These are phyloP conservation scores for Oryzias curvinotus DNA, from an alignment of 2,113 vertebrate species.

Conservation along the genomic window DNA sequence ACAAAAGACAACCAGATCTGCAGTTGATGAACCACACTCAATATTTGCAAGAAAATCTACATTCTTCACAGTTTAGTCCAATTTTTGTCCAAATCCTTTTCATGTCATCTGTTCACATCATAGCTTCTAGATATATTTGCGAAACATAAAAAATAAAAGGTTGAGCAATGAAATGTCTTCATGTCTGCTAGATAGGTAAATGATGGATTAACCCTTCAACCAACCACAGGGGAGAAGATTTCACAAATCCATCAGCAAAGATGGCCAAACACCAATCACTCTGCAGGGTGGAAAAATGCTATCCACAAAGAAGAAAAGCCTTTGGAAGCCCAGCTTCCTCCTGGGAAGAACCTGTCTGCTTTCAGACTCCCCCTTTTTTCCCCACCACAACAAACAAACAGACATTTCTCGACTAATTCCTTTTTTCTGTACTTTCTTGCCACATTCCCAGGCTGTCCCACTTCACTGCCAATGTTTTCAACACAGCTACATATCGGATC, in stretches of 20 bases:
- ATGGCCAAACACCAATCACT: constrained; percentile 63
- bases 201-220: constrained; percentile 57
- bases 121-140: too few species aligned
- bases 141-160: background rate
- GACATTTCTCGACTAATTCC: constrained; percentile 51
- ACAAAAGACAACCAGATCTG: background rate
- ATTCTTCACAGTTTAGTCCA: background rate
- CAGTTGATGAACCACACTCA: background rate
- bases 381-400: constrained; percentile 47
- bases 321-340: constrained; percentile 39
- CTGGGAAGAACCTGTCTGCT: constrained; percentile 52
- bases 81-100: background rate
- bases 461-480: constrained; percentile 46
- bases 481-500: constrained; percentile 43
- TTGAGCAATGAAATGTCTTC: constrained; percentile 15
- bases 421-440: constrained; percentile 14
- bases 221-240: constrained; percentile 56
- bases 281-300: constrained; percentile 51
- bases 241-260: constrained; percentile 61
- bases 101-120: too few species aligned
- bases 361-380: constrained; percentile 24
- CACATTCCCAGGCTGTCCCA: constrained; percentile 64
- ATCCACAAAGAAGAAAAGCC: constrained; percentile 1
- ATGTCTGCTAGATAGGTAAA: constrained; percentile 44
- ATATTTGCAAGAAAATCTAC: constrained; percentile 15